These are phyloP conservation scores for Pogoniulus pusillus DNA, from an alignment of 2,797 vertebrate genomes.

Conservation along the genomic window DNA sequence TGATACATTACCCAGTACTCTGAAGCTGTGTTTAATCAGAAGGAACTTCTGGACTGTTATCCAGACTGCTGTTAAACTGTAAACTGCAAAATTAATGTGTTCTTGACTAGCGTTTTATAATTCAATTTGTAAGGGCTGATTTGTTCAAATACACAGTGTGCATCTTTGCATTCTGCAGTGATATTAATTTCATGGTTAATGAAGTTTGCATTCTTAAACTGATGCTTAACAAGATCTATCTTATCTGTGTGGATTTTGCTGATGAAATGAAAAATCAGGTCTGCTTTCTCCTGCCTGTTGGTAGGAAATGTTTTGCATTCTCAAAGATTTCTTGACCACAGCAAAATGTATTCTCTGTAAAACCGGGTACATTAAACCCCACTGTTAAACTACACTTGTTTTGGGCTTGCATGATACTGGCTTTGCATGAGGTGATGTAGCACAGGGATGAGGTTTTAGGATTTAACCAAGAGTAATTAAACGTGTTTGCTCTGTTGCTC, in stretches of 20 bases:
- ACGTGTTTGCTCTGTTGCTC: not conserved
- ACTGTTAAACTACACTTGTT: not conserved
- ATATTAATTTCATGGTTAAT: conserved; percentile 64
- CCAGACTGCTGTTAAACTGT: conserved; percentile 3
- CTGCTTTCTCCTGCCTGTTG: not conserved
- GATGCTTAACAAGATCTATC: conserved; percentile 28
- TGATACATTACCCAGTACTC: conserved; percentile 25
- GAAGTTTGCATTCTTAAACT: conserved; percentile 35
- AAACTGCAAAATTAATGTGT: not conserved
- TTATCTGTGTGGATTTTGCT: conserved; percentile 28
- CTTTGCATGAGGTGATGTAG: not conserved
- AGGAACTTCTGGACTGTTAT: conserved; percentile 28
- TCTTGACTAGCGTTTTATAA: conserved; percentile 25
- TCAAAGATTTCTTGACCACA: not conserved
- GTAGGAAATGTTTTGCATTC: not conserved
- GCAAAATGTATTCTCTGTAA: not conserved
- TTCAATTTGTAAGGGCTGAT: conserved; percentile 24
- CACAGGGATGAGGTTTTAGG: not conserved
- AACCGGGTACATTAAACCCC: not conserved
- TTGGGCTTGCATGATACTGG: not conserved
- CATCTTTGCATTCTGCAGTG: not conserved
- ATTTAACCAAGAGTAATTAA: not conserved
- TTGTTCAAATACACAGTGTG: not conserved
- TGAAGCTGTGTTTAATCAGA: conserved; percentile 45
- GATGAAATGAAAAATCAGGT: conserved; percentile 10